Percentiles rank a stretch among this genome's conserved stretches.
phyloP scores from a whole-genome alignment of 2,113 vertebrate genomes.

The Paraplagusia blochii region DNA sequence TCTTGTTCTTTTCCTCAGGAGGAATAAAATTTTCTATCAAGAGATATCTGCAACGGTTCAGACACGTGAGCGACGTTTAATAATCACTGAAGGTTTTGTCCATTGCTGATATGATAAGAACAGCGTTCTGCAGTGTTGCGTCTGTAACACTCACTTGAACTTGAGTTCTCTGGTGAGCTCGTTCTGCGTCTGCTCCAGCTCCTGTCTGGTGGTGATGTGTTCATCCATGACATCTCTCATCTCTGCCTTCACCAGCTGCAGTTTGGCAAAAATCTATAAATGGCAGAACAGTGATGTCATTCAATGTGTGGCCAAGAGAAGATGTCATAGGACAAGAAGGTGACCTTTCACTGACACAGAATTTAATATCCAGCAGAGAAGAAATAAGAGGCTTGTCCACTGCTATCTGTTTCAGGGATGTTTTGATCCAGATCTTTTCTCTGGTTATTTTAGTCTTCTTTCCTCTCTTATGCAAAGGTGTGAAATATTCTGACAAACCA shows the following conservation, averaged over 20 bases:
- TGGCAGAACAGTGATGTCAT: neutral
- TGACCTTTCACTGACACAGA: neutral
- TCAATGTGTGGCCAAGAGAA: neutral
- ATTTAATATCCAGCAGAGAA: neutral
- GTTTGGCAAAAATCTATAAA: constrained; percentile 85
- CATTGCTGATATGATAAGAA: too few species aligned
- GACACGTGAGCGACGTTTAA: neutral
- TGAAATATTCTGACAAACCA: too few species aligned
- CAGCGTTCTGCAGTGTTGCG: neutral
- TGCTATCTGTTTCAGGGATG: neutral
- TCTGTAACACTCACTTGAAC: constrained; percentile 81
- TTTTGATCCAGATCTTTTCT: too few species aligned
- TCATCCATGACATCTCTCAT: constrained; percentile 90
- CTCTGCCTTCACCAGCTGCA: constrained; percentile 90
- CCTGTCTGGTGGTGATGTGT: constrained; percentile 88
- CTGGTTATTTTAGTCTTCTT: too few species aligned
- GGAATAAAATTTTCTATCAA: constrained; percentile 98
- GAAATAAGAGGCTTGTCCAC: neutral
- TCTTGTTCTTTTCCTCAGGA: constrained; percentile 95
- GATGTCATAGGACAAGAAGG: too few species aligned
- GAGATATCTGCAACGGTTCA: constrained; percentile 80
- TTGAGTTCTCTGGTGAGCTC: constrained; percentile 95
- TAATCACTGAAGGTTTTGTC: neutral
- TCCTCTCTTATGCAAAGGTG: too few species aligned
- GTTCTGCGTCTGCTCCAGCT: constrained; percentile 92